Evolutionary conservation across 2,113 vertebrate species (phyloP).

Genomic region (Ctenomys sociabilis): DNA sequence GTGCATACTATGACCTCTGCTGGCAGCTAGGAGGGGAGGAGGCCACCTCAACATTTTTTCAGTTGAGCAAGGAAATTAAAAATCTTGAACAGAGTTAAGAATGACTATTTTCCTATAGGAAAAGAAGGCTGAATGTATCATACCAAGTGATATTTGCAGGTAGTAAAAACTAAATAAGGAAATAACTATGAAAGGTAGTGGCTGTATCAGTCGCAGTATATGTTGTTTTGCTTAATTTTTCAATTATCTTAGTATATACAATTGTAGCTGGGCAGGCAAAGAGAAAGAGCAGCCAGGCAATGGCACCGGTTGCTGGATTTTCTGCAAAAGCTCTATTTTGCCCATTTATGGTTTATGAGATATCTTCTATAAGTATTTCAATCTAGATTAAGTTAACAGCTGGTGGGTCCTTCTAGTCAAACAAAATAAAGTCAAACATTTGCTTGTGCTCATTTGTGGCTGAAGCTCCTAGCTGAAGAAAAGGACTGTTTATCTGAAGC

Average conservation of each 20-base stretch:
- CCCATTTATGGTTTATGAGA: background rate
- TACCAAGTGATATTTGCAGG: background rate
- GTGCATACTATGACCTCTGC: background rate
- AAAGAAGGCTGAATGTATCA: background rate
- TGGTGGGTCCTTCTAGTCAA: background rate
- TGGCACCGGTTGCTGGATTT: background rate
- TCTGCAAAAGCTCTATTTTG: constrained; percentile 15
- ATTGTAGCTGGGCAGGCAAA: background rate
- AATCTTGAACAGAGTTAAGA: background rate
- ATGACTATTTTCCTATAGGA: background rate
- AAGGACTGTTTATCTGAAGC: background rate
- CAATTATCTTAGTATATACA: background rate
- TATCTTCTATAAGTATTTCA: constrained; percentile 34
- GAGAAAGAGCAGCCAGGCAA: background rate
- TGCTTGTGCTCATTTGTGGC: background rate
- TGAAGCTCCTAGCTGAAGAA: background rate
- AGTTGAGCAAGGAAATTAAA: constrained; percentile 36
- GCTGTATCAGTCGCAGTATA: background rate
- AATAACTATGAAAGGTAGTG: background rate
- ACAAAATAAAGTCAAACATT: constrained; percentile 44
- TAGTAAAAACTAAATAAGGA: background rate
- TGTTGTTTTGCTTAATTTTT: constrained; percentile 6
- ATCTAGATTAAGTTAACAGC: background rate
- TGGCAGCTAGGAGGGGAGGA: background rate
- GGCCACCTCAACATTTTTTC: background rate